These are phyloP conservation scores for Drosophila lowei DNA, from an alignment of 1,140 invertebrate species.

Conservation along the genomic window DNA sequence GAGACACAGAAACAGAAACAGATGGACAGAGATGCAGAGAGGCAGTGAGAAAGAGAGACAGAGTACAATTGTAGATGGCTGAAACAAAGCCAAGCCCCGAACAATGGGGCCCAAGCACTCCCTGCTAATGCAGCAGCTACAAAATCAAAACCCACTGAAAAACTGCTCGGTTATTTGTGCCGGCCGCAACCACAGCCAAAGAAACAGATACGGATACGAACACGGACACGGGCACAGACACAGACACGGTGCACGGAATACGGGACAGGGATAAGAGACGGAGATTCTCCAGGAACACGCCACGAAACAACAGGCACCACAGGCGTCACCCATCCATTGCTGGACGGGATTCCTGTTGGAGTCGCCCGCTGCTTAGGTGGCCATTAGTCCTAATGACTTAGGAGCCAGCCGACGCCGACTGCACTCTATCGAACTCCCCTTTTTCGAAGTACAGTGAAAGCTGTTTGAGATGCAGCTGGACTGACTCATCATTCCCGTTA, in stretches of 20 bases:
- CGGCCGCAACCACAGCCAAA: constrained; percentile 42
- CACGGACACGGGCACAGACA: too few relatives aligned
- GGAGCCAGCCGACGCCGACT: constrained; percentile 24
- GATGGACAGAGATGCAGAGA: constrained; percentile 3
- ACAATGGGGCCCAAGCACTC: constrained; percentile 45
- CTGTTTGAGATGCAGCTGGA: background rate
- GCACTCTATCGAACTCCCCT: constrained; percentile 7
- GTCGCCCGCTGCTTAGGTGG: constrained; percentile 42
- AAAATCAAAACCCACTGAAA: constrained; percentile 70
- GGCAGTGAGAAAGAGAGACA: background rate
- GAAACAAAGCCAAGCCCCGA: constrained; percentile 48
- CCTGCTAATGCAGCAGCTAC: constrained; percentile 44
- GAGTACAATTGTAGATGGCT: background rate
- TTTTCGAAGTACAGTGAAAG: constrained; percentile 20
- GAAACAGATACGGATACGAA: too few relatives aligned
- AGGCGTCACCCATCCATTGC: constrained; percentile 1
- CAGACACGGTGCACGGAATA: background rate
- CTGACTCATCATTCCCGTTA: too few relatives aligned
- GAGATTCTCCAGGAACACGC: constrained; percentile 13
- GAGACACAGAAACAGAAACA: constrained; percentile 7
- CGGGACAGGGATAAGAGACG: background rate
- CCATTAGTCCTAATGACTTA: constrained; percentile 78
- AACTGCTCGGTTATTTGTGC: constrained; percentile 55
- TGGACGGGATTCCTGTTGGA: too few relatives aligned
- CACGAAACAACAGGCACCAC: constrained; percentile 1